phyloP scores from a whole-genome alignment of 2,888 invertebrate species.

The Dolichopus griseipennis region DNA sequence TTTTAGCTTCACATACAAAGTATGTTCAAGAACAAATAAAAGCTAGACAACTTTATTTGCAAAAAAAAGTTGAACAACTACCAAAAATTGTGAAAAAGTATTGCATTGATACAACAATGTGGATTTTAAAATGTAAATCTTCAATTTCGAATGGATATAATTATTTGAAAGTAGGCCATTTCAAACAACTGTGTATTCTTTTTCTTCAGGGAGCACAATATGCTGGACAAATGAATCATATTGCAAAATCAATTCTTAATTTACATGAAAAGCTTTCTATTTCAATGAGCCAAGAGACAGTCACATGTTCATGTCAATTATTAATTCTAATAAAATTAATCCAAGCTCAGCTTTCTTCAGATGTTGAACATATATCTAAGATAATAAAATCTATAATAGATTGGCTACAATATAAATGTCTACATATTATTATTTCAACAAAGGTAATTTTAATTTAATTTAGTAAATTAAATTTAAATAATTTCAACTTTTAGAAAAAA shows the following conservation, averaged over 20 bases:
- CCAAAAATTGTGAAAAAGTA: conserved; percentile 52
- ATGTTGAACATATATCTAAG: conserved; percentile 61
- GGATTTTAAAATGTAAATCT: conserved; percentile 56
- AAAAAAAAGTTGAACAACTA: conserved; percentile 50
- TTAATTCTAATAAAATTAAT: conserved; percentile 73
- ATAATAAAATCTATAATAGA: conserved; percentile 69
- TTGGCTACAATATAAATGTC: conserved; percentile 66
- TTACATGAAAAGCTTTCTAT: conserved; percentile 60
- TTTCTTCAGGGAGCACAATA: conserved; percentile 54
- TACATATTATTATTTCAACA: conserved; percentile 56
- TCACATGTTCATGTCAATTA: conserved; percentile 68
- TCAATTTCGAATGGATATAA: conserved; percentile 43
- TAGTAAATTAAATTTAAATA: conserved; percentile 10
- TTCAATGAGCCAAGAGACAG: conserved; percentile 67
- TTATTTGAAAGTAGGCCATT: conserved; percentile 47
- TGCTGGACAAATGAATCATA: conserved; percentile 55
- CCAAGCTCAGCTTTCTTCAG: conserved; percentile 58
- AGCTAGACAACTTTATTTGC: conserved; percentile 50
- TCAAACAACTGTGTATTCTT: conserved; percentile 42
- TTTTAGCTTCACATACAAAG: conserved; percentile 46
- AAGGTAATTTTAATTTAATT: conserved; percentile 48
- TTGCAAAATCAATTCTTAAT: conserved; percentile 54
- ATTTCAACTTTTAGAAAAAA: conserved; percentile 44
- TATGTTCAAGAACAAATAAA: conserved; percentile 37
- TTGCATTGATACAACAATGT: conserved; percentile 44